Base-by-base conservation (phyloP, 2,888 invertebrate genomes). In the Panopea generosa region DNA sequence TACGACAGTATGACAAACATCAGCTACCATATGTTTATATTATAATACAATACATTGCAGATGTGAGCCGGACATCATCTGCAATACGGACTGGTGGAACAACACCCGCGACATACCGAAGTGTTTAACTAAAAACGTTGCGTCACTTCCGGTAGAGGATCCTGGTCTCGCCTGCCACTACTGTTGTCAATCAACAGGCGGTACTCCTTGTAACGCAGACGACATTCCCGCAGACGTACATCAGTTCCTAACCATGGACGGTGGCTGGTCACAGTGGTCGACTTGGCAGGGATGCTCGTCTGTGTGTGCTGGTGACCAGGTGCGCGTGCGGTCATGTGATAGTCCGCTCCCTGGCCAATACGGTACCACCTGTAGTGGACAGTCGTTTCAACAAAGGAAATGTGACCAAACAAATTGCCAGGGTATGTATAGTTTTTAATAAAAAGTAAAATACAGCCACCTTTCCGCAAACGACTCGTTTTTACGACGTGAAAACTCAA, bases 141-240 rank as follows among this genome's bases (percentile, higher is more conserved):
- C 55, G 33, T 56, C 68, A 33, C 6, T 33, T 33, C 33, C 33
- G 33, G 33, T 33, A 7, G 33, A 33, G 11, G 33, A 33, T 33
- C 33, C 38, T 1, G 74, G 74, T 33, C 29, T 74, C 14, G 74
- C 68, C 27, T 74, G 74, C 29, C 74, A 74, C 53, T 74, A 74
- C 38, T 74, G 74, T 22, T 74, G 74, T 47, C 33, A 38, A 14
- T 74, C 74, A 20, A 7, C 43, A 26, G 33, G 59, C 47, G 67
- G 47, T 1, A 47, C 14, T 6, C 57, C 74, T 18, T 74, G 74
- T 33, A 74, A 74, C 20, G 45, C 27, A 4, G 74, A 74, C 16
- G 26, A 49, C 2, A 57, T 74, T 18, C 74, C 74, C 7, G 7
- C 20, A 14, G 63, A 74, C 33, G 33, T 33, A 7, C 33, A 33